These are phyloP conservation scores for Caiman crocodilus DNA, from an alignment of 2,797 vertebrate species.

Conservation along the genomic window DNA sequence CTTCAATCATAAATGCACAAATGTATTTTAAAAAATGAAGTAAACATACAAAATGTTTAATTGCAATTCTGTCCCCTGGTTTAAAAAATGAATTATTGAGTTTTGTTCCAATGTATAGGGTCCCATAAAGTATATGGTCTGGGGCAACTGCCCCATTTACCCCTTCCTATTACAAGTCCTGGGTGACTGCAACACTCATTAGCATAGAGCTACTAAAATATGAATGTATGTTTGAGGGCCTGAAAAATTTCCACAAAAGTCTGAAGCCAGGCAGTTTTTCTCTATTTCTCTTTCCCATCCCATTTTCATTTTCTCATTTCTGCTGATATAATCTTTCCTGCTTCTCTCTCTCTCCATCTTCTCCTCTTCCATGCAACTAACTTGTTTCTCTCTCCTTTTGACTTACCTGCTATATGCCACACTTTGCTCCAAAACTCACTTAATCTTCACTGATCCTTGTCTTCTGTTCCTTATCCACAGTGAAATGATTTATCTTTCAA, in stretches of 20 bases:
- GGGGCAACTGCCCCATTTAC: too few relatives aligned
- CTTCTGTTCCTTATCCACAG: not conserved
- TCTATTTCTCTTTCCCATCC: not conserved
- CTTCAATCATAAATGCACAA: too few relatives aligned
- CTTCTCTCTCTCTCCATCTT: constrained; percentile 11
- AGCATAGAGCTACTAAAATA: not conserved
- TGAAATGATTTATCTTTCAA: constrained; percentile 52
- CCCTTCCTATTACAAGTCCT: too few relatives aligned
- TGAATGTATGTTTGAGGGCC: not conserved
- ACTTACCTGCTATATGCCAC: not conserved
- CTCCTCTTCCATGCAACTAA: constrained; percentile 34
- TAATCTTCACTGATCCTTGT: constrained; percentile 46
- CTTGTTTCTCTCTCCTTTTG: not conserved
- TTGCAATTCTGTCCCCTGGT: too few relatives aligned
- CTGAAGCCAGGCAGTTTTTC: not conserved
- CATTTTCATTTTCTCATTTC: not conserved
- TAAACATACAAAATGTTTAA: too few relatives aligned
- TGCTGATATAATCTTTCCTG: not conserved
- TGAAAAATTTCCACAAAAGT: not conserved
- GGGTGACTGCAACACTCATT: not conserved
- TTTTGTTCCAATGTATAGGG: too few relatives aligned
- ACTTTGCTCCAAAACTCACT: constrained; percentile 1
- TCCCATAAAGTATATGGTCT: too few relatives aligned
- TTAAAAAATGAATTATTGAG: too few relatives aligned
- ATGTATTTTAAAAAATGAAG: too few relatives aligned